Conservation (phyloP, 1,140 invertebrate species). For the Cyrtorhinus lividipennis region DNA sequence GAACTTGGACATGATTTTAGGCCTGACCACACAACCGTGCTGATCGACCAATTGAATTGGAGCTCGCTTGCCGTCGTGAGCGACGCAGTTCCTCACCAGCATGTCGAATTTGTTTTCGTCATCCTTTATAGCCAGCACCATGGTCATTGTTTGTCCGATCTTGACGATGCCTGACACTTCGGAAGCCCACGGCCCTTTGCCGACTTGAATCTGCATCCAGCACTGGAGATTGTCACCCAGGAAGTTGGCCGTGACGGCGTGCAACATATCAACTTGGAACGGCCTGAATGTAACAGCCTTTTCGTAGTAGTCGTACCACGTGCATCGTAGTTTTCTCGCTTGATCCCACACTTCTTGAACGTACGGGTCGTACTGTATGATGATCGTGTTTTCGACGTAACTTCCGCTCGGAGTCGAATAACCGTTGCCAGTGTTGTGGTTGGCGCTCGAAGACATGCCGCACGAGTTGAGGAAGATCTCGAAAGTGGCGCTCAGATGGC, state of each 20-base stretch:
- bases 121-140: conserved; percentile 91
- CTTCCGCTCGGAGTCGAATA: conserved; percentile 74
- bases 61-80: conserved; percentile 82
- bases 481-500: conserved; percentile 71
- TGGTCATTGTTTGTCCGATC: conserved; percentile 93
- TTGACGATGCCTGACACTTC: conserved; percentile 89
- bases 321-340: conserved; percentile 77
- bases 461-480: conserved; percentile 82
- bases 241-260: conserved; percentile 83
- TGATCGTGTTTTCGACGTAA: conserved; percentile 89
- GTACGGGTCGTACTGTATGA: conserved; percentile 86
- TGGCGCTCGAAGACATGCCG: conserved; percentile 79
- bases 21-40: conserved; percentile 76
- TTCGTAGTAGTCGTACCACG: conserved; percentile 92
- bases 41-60: conserved; percentile 91
- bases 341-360: conserved; percentile 96
- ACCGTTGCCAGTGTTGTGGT: conserved; percentile 67
- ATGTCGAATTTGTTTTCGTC: conserved; percentile 93
- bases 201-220: conserved; percentile 90
- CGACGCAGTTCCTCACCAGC: conserved; percentile 85
- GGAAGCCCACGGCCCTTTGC: conserved; percentile 88
- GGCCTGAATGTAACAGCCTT: conserved; percentile 88
- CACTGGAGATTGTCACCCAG: conserved; percentile 90
- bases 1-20: conserved; percentile 84
- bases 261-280: conserved; percentile 89